A percentile compares a stretch with the other conserved stretches of the same genome.
These are phyloP conservation scores for Tyrannus savana DNA, from an alignment of 2,113 vertebrate species.

Conservation along the genomic window DNA sequence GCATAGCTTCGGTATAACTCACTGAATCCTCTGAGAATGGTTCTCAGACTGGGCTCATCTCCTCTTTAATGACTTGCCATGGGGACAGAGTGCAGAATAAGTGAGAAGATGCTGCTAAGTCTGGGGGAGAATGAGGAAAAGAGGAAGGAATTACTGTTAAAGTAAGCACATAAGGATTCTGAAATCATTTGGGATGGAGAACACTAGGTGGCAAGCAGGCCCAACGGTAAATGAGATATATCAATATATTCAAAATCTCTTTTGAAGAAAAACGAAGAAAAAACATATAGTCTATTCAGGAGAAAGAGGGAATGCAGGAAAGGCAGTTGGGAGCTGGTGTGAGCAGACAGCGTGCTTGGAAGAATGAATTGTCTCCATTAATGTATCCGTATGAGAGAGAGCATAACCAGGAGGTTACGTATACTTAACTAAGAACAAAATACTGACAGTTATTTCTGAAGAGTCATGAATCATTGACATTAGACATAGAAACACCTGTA, in stretches of 20 bases:
- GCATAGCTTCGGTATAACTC: not conserved
- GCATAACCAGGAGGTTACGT: not conserved
- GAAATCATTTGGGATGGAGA: not conserved
- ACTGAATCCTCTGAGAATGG: not conserved
- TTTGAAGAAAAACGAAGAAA: not conserved
- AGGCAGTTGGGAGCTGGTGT: not conserved
- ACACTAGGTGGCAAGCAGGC: conserved; percentile 15
- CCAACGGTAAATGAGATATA: conserved; percentile 9
- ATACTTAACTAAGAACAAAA: conserved; percentile 12
- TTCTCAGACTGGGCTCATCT: not conserved
- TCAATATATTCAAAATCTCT: not conserved
- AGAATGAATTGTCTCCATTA: not conserved
- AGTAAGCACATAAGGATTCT: not conserved
- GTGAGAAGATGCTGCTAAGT: not conserved
- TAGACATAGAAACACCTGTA: conserved; percentile 44
- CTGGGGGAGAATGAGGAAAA: not conserved
- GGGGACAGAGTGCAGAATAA: not conserved
- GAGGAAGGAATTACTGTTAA: not conserved
- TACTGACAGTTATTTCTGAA: conserved; percentile 58
- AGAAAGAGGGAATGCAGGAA: not conserved
- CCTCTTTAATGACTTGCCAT: not conserved
- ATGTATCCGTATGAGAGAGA: not conserved
- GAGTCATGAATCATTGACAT: conserved; percentile 51
- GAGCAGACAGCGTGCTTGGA: not conserved
- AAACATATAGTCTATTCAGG: not conserved